Percentiles rank a stretch among this genome's conserved stretches.
These are phyloP conservation scores for Illadopsis cleaveri DNA, from an alignment of 2,113 vertebrate genomes.

Conservation along the genomic window DNA sequence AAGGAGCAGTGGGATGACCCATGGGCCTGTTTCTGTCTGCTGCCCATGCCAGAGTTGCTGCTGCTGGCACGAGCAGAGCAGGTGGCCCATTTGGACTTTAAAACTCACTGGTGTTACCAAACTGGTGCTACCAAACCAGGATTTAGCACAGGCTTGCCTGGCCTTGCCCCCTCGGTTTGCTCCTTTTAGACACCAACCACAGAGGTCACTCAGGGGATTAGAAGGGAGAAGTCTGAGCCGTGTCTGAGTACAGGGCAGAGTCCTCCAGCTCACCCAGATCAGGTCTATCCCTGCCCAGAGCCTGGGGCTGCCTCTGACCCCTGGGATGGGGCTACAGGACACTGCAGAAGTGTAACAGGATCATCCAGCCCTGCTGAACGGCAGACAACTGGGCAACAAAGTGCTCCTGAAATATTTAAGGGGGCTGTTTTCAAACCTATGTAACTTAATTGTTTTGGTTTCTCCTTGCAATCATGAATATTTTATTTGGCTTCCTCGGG, in stretches of 20 bases:
- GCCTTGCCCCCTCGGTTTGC: neutral
- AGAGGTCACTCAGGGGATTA: neutral
- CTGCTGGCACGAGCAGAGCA: neutral
- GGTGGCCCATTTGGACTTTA: neutral
- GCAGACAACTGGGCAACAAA: conserved; percentile 33
- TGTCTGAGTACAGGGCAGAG: neutral
- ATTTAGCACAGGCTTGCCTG: neutral
- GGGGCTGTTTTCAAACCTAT: conserved; percentile 21
- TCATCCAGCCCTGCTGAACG: neutral
- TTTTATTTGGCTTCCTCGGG: conserved; percentile 13
- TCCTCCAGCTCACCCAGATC: neutral
- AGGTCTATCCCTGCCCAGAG: neutral
- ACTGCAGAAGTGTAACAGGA: neutral
- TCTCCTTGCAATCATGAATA: conserved; percentile 54
- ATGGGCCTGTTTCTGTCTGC: neutral
- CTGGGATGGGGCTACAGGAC: neutral
- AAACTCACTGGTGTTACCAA: neutral
- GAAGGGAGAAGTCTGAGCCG: neutral
- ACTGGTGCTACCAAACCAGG: neutral
- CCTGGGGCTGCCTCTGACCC: neutral
- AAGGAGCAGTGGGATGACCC: neutral
- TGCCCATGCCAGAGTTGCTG: neutral
- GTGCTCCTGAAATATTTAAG: conserved; percentile 58
- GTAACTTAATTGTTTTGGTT: conserved; percentile 59
- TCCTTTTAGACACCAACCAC: neutral